Base-by-base conservation (phyloP, 2,888 invertebrate genomes). In the Liposcelis brunnea region DNA sequence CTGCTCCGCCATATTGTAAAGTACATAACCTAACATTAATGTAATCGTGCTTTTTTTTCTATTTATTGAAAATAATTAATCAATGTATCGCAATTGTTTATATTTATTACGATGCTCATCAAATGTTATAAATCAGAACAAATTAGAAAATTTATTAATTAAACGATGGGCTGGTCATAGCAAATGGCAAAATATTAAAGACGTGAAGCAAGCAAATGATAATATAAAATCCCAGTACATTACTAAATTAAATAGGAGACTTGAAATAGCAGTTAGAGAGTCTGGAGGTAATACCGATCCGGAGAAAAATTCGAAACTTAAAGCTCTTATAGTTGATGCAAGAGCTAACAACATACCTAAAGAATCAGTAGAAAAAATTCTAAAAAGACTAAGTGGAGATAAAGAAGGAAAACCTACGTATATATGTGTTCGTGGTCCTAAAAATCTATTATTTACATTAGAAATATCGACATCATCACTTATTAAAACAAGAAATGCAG, bases 101-200 rank as follows among this genome's bases (percentile, higher is more conserved):
- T n/a, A n/a, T n/a, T n/a, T n/a, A n/a, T n/a, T n/a, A n/a, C n/a
- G n/a, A n/a, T n/a, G n/a, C n/a, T n/a, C n/a, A n/a, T n/a, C n/a
- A n/a, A n/a, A n/a, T n/a, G n/a, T n/a, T n/a, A n/a, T n/a, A n/a
- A n/a, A n/a, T n/a, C n/a, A n/a, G n/a, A n/a, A n/a, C n/a, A n/a
- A n/a, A n/a, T n/a, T n/a, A n/a, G n/a, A n/a, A n/a, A n/a, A n/a
- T n/a, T n/a, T n/a, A n/a, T 26, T 26, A 26, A 26, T 40, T 12
- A 16, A 21, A 18, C 3, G 40, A 40, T 11, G 42, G 44, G 65
- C 66, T 2, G 67, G 67, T 2, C 66, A 66, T 48, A 60, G 59
- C 47, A 66, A 67, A 53, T 67, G 67, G 67, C 56, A 59, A 26
- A 68, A 68, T 51, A 66, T 67, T n/a, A 58, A 56, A 45, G 63